phyloP scores from a whole-genome alignment of 2,888 invertebrate species.

The Hydropsyche betteni region DNA sequence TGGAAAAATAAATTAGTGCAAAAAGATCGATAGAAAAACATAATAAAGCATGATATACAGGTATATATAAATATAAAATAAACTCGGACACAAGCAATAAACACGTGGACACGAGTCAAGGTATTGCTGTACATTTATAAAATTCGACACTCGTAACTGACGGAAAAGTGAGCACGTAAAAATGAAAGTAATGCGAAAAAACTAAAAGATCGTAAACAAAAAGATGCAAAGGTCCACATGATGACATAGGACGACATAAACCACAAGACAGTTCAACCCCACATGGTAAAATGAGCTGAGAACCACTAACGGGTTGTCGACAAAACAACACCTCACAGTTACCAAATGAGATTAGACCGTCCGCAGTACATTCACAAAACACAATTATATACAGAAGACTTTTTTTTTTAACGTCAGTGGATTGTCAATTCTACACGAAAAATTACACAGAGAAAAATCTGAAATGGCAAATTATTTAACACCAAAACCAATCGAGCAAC shows the following conservation, averaged over 20 bases:
- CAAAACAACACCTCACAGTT: conserved; percentile 81
- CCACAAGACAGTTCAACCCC: conserved; percentile 75
- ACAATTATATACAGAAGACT: conserved; percentile 46
- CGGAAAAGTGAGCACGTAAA: conserved; percentile 53
- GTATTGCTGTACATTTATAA: too few species aligned
- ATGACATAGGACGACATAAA: conserved; percentile 47
- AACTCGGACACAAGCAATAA: too few species aligned
- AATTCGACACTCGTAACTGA: conserved; percentile 38
- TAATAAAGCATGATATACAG: too few species aligned
- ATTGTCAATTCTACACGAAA: too few species aligned
- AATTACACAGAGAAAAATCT: too few species aligned
- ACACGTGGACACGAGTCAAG: too few species aligned
- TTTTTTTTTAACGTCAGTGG: background rate
- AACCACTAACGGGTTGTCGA: conserved; percentile 30
- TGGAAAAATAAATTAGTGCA: too few species aligned
- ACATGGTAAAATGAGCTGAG: conserved; percentile 83
- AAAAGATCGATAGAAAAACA: too few species aligned
- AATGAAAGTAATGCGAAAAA: conserved; percentile 58
- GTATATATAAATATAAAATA: too few species aligned
- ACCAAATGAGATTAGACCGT: conserved; percentile 97
- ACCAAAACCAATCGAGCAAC: too few species aligned
- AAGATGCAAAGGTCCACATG: conserved; percentile 52
- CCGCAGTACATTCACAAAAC: conserved; percentile 59
- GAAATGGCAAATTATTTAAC: too few species aligned
- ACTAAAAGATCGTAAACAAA: too few species aligned